phyloP scores from a whole-genome alignment of 2,113 vertebrate species.

The Nyctibius bracteatus region DNA sequence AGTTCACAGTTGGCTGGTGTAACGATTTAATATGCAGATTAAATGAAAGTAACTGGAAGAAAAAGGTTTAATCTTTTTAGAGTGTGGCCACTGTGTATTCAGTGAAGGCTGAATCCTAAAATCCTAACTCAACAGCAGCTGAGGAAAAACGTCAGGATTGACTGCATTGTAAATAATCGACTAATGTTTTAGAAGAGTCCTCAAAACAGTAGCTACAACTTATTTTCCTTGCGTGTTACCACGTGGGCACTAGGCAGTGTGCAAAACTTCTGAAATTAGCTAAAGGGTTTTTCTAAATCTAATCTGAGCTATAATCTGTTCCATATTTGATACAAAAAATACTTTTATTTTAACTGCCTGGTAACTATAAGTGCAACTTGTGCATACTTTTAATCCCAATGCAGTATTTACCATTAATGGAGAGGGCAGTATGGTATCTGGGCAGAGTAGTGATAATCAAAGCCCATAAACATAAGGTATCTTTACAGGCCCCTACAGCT shows the following conservation, averaged over 20 bases:
- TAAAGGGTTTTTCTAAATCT: background rate
- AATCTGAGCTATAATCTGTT: background rate
- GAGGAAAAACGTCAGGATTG: background rate
- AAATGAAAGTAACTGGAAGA: background rate
- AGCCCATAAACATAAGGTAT: background rate
- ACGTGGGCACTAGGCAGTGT: background rate
- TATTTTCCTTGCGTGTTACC: background rate
- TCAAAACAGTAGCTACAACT: background rate
- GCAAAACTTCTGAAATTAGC: background rate
- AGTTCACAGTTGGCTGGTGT: background rate
- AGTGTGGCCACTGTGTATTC: background rate
- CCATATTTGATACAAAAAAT: background rate
- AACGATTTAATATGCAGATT: background rate
- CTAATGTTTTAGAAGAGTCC: background rate
- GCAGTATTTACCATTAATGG: background rate
- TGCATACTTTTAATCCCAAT: background rate
- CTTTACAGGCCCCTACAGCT: background rate
- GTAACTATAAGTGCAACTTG: background rate
- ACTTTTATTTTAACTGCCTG: background rate
- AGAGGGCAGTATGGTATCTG: rapidly evolving
- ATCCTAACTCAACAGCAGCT: background rate
- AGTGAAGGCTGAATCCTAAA: background rate
- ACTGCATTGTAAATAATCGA: background rate
- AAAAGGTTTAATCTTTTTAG: background rate
- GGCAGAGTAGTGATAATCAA: background rate